Percentiles rank a stretch among this genome's conserved stretches.
These are phyloP conservation scores for Alethe castanea DNA, from an alignment of 2,113 vertebrate genomes.

Conservation along the genomic window DNA sequence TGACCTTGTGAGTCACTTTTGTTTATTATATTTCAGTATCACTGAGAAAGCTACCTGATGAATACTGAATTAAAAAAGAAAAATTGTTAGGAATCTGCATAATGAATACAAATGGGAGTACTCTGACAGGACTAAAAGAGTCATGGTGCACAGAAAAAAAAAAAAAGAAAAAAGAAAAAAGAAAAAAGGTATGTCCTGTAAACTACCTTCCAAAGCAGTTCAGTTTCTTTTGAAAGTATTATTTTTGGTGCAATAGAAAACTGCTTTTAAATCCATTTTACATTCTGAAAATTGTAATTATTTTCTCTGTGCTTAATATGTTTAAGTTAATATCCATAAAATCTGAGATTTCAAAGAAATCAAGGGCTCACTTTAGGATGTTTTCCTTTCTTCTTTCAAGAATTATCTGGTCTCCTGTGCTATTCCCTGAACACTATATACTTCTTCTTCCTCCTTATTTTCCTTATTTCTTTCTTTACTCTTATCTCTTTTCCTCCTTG, in stretches of 20 bases:
- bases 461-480: background rate
- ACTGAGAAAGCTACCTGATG: background rate
- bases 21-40: background rate
- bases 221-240: background rate
- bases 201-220: background rate
- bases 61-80: background rate
- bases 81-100: background rate
- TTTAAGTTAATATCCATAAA: background rate
- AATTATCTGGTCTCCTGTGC: background rate
- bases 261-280: background rate
- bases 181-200: background rate
- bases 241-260: background rate
- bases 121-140: background rate
- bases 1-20: background rate
- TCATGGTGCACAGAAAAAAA: background rate
- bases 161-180: no score
- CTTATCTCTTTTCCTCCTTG: rapidly evolving
- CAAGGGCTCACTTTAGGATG: background rate
- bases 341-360: background rate
- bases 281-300: background rate
- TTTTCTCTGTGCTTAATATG: background rate
- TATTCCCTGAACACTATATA: background rate
- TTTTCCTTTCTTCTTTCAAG: background rate
- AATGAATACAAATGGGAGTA: background rate
- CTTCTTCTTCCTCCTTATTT: background rate